Conservation (phyloP, 2,888 invertebrate genomes). For the Spisula solida region DNA sequence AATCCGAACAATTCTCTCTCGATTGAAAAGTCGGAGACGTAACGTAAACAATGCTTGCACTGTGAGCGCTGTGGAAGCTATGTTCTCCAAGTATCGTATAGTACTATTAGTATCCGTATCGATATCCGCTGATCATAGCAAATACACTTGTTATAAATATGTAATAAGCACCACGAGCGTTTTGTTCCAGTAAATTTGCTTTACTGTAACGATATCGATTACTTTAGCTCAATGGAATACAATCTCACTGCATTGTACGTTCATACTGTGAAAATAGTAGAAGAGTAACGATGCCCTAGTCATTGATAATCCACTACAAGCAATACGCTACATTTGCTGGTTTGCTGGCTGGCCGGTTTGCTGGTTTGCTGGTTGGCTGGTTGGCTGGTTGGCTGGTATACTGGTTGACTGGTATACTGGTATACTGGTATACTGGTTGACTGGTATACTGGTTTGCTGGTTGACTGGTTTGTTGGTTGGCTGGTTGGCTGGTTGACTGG, state of each 20-base stretch:
- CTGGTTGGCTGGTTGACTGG: too few relatives aligned
- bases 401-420: too few relatives aligned
- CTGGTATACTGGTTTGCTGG: too few relatives aligned
- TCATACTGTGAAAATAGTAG: neutral
- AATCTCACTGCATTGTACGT: neutral
- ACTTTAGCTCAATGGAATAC: neutral
- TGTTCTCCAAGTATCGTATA: neutral
- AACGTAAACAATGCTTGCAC: neutral
- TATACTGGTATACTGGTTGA: too few relatives aligned
- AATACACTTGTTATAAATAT: constrained; percentile 14
- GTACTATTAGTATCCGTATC: neutral
- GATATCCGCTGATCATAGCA: neutral
- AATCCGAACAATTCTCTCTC: neutral
- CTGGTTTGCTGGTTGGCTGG: too few relatives aligned
- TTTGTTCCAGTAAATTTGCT: constrained; percentile 17
- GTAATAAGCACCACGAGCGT: neutral
- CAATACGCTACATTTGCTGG: neutral
- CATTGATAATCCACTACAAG: neutral
- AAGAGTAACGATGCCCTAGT: too few relatives aligned
- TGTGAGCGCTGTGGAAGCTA: neutral
- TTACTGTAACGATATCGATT: neutral
- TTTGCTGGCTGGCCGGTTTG: too few relatives aligned
- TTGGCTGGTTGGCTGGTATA: too few relatives aligned
- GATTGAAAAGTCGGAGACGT: neutral
- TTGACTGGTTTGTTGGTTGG: too few relatives aligned